These are phyloP conservation scores for Drosophila nigromelanica DNA, from an alignment of 1,140 invertebrate genomes.

Conservation along the genomic window DNA sequence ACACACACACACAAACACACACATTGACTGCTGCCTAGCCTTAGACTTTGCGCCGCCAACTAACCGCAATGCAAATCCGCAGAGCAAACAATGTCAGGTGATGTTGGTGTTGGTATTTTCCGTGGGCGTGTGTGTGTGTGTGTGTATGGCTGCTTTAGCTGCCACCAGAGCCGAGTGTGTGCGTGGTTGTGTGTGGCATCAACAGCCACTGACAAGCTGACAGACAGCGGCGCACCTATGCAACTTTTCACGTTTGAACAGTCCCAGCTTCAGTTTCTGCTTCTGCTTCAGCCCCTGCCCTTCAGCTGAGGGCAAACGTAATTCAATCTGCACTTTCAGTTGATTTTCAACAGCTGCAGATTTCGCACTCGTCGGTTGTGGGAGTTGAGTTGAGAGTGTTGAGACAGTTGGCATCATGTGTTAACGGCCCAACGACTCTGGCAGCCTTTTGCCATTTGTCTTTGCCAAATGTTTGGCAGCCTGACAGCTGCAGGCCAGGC, in stretches of 20 bases:
- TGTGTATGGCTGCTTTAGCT: slow-evolving; percentile 24
- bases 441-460: slow-evolving; percentile 57
- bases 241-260: slow-evolving; percentile 55
- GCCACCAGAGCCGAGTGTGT: too few relatives aligned
- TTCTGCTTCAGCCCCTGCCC: too few relatives aligned
- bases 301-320: slow-evolving; percentile 45
- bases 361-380: slow-evolving; percentile 1
- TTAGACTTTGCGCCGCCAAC: slow-evolving; percentile 74
- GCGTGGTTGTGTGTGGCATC: slow-evolving; percentile 26
- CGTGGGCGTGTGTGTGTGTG: background rate
- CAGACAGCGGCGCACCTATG: slow-evolving; percentile 73
- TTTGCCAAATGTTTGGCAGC: slow-evolving; percentile 55
- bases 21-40: slow-evolving; percentile 30
- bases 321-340: slow-evolving; percentile 78
- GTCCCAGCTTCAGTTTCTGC: background rate
- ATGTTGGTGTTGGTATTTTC: slow-evolving; percentile 49
- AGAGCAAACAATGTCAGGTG: slow-evolving; percentile 81
- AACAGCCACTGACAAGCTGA: slow-evolving; percentile 61
- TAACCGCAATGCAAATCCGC: slow-evolving; percentile 81
- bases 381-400: slow-evolving; percentile 2
- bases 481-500: slow-evolving; percentile 48
- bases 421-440: slow-evolving; percentile 32
- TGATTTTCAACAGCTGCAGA: slow-evolving; percentile 65
- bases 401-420: slow-evolving; percentile 45
- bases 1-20: slow-evolving; percentile 29